These are phyloP conservation scores for Hirundichthys speculiger DNA, from an alignment of 2,113 vertebrate genomes.

Conservation along the genomic window DNA sequence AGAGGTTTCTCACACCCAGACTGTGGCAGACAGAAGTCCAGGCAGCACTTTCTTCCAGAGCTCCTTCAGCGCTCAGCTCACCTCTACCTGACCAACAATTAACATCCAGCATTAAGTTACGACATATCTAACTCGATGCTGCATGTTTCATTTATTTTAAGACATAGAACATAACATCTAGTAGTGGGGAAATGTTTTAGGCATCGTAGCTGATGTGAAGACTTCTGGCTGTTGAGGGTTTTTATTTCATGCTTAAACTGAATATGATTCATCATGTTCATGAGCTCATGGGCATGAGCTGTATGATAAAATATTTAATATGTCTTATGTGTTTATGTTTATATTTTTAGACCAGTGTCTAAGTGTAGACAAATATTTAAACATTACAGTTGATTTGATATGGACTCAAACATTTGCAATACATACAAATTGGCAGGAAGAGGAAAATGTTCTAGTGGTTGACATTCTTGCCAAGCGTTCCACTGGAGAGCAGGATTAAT, in stretches of 20 bases:
- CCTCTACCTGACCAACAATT: not conserved
- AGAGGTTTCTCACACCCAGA: conserved; percentile 16
- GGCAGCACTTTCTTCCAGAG: conserved; percentile 28
- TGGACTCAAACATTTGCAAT: not conserved
- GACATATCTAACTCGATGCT: no score
- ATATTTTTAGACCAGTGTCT: no score
- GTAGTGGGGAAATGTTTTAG: no score
- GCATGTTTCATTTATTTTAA: no score
- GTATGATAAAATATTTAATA: no score
- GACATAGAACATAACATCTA: no score
- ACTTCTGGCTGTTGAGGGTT: no score
- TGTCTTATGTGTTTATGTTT: no score
- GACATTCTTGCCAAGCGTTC: not conserved
- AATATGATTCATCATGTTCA: no score
- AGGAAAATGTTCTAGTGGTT: not conserved
- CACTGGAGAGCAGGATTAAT: not conserved
- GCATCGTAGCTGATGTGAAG: no score
- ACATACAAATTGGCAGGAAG: not conserved
- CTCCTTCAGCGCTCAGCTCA: conserved; percentile 2
- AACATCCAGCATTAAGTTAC: not conserved
- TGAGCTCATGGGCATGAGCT: no score
- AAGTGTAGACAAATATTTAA: not conserved
- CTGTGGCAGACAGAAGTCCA: conserved; percentile 7
- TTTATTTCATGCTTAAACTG: no score
- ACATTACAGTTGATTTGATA: not conserved